Conservation (phyloP, 2,797 vertebrate species). For the Danio choprae region DNA sequence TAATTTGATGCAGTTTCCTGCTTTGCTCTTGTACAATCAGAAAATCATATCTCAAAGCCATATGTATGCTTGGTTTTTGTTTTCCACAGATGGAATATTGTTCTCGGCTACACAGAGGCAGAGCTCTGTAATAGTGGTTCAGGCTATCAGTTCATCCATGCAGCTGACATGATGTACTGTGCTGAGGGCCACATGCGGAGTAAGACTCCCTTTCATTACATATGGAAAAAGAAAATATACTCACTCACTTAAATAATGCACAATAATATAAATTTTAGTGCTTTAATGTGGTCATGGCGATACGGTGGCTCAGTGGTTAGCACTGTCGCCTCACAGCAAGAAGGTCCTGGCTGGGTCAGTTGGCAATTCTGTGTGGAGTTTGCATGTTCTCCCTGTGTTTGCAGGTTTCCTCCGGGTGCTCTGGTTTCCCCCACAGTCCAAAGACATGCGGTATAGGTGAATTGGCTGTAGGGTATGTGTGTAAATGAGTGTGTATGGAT, state of each 20-base stretch:
- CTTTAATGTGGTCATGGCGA: no score
- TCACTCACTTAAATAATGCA: background rate
- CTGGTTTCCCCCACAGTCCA: no score
- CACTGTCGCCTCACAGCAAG: no score
- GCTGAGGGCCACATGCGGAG: conserved; percentile 85
- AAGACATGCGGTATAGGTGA: no score
- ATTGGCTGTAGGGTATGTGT: no score
- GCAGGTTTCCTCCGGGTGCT: no score
- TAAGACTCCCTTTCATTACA: conserved; percentile 69
- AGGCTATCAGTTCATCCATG: conserved; percentile 87
- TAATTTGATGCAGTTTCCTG: background rate
- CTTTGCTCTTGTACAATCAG: background rate
- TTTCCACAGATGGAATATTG: conserved; percentile 77
- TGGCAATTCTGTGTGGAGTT: no score
- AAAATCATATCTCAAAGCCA: background rate
- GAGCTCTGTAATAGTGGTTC: conserved; percentile 82
- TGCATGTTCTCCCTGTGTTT: no score
- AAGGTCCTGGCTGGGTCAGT: no score
- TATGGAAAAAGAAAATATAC: background rate
- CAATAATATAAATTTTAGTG: no score
- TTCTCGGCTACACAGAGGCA: conserved; percentile 85
- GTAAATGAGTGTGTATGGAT: no score
- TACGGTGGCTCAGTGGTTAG: no score
- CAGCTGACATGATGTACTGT: conserved; percentile 87
- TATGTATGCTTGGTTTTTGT: conserved; percentile 1